phyloP scores from a whole-genome alignment of 2,888 invertebrate species.

The Tillus elongatus region DNA sequence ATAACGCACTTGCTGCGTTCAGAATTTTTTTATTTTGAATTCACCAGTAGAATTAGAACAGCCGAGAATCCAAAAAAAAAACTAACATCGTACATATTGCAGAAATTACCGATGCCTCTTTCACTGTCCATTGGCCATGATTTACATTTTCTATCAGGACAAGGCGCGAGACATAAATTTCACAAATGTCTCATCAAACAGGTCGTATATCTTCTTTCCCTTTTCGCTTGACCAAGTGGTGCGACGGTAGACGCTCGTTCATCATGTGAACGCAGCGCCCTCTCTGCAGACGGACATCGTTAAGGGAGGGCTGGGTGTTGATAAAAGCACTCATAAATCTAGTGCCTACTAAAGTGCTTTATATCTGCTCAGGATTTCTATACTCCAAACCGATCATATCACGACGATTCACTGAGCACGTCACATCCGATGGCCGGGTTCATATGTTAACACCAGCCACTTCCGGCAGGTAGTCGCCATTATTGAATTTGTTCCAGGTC shows the following conservation, averaged over 20 bases:
- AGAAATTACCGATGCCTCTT: too few species aligned
- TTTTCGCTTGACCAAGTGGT: neutral
- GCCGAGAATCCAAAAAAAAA: too few species aligned
- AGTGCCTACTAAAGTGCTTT: neutral
- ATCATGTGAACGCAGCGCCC: constrained; percentile 1
- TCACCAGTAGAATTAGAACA: too few species aligned
- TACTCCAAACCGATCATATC: constrained; percentile 1
- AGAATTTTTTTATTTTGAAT: too few species aligned
- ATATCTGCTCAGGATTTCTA: neutral
- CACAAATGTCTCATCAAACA: constrained; percentile 2
- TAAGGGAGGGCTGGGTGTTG: constrained; percentile 2
- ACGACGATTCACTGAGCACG: neutral
- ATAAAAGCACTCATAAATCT: constrained; percentile 1
- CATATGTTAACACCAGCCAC: constrained; percentile 2
- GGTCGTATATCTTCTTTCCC: constrained; percentile 1
- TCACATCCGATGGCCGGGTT: neutral
- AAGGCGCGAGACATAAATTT: neutral
- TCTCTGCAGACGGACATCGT: neutral
- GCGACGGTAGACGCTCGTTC: constrained; percentile 2
- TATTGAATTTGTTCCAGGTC: neutral
- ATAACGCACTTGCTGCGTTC: too few species aligned
- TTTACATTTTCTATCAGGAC: neutral
- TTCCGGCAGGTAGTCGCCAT: neutral
- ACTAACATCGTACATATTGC: too few species aligned
- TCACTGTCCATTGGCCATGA: neutral